Conservation (phyloP, 2,113 vertebrate species). For the Cephalophus harveyi region DNA sequence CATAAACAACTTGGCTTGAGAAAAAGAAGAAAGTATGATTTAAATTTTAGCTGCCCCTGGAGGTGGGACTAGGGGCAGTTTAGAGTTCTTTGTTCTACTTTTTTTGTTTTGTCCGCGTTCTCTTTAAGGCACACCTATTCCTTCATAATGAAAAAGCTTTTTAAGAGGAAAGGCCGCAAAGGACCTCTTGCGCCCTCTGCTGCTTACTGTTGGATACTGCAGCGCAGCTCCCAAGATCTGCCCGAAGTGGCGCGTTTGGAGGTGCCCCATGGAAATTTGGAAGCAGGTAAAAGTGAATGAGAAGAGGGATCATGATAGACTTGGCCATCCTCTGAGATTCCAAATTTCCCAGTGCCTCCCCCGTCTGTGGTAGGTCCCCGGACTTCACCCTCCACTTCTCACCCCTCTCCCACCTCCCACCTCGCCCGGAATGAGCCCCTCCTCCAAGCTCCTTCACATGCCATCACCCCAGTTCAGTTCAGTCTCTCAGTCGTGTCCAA, state of each 20-base stretch:
- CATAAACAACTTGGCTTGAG: background rate
- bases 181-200: constrained; percentile 35
- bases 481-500: background rate
- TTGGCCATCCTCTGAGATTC: background rate
- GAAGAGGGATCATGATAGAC: background rate
- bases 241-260: fast-evolving
- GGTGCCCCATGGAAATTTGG: background rate
- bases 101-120: background rate
- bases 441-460: background rate
- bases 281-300: background rate
- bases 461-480: background rate
- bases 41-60: background rate
- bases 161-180: background rate
- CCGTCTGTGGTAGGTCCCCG: background rate
- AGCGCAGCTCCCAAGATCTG: fast-evolving
- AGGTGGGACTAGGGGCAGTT: background rate
- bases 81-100: background rate
- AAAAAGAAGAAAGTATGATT: background rate
- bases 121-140: background rate
- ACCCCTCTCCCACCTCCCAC: too few species aligned
- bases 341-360: too few species aligned
- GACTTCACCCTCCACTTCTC: background rate
- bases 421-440: background rate
- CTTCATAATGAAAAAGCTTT: background rate
- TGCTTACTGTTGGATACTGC: background rate